phyloP scores from a whole-genome alignment of 2,113 vertebrate species.

The Arenaria interpres region DNA sequence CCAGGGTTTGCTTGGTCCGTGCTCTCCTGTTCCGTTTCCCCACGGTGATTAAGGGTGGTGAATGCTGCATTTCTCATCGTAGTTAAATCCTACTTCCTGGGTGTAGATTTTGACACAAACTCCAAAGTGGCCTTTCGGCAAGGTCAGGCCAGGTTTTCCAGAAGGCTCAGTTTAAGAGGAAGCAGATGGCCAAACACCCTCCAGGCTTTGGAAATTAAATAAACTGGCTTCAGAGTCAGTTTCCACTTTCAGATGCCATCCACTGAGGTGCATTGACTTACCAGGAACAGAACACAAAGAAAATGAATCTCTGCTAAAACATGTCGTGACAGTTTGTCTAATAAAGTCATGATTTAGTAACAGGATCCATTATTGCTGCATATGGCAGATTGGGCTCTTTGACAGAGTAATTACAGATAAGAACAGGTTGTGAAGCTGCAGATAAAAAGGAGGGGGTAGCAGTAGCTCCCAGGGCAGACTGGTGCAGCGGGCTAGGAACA shows the following conservation, averaged over 20 bases:
- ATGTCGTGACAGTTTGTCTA: background rate
- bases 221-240: background rate
- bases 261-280: background rate
- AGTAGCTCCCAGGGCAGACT: background rate
- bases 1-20: background rate
- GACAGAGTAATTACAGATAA: constrained; percentile 18
- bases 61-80: background rate
- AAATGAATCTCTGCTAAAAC: background rate
- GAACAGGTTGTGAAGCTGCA: constrained; percentile 16
- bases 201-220: constrained; percentile 23
- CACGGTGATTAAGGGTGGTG: background rate
- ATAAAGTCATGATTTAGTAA: background rate
- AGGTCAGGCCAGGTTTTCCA: constrained; percentile 55
- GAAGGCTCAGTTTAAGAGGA: constrained; percentile 6
- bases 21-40: background rate
- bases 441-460: background rate
- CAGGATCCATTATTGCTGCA: background rate
- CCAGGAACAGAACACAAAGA: background rate
- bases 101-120: background rate
- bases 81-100: background rate
- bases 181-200: constrained; percentile 47
- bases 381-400: background rate
- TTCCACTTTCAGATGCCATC: background rate
- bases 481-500: background rate
- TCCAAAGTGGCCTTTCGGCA: background rate